phyloP scores from a whole-genome alignment of 2,113 vertebrate genomes.

The Bagarius yarrelli region DNA sequence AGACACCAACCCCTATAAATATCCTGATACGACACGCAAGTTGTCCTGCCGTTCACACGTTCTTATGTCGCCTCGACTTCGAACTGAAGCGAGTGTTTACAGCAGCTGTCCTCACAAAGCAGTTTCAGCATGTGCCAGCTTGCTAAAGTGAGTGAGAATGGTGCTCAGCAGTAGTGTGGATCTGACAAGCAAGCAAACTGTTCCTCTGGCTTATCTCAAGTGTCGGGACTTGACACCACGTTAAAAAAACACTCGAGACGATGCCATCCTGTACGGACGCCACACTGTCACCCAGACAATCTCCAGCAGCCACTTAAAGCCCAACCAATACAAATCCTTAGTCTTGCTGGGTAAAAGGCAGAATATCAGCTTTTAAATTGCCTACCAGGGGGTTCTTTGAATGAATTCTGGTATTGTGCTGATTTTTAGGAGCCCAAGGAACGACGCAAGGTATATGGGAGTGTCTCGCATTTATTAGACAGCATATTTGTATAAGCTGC shows the following conservation, averaged over 20 bases:
- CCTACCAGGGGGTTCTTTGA: conserved; percentile 4
- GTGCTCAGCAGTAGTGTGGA: conserved; percentile 16
- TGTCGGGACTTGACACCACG: background rate
- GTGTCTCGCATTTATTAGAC: conserved; percentile 5
- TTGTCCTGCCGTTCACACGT: conserved; percentile 3
- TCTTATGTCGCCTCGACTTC: conserved; percentile 1
- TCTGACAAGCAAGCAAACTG: conserved; percentile 8
- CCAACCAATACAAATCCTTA: background rate
- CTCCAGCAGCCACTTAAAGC: background rate
- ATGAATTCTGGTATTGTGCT: background rate
- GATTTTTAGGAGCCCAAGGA: background rate
- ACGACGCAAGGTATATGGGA: background rate
- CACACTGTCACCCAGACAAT: background rate
- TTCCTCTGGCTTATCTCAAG: conserved; percentile 23
- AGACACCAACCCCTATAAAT: background rate
- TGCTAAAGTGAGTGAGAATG: conserved; percentile 18
- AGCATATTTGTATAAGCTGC: conserved; percentile 38
- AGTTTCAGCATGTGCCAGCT: background rate
- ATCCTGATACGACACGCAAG: background rate
- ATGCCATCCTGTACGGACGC: background rate
- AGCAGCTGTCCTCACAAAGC: background rate
- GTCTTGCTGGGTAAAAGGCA: background rate
- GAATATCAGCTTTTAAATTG: conserved; percentile 14
- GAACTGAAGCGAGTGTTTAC: background rate
- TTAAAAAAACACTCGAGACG: background rate